phyloP scores from a whole-genome alignment of 2,797 vertebrate species.

The Chelmon rostratus region DNA sequence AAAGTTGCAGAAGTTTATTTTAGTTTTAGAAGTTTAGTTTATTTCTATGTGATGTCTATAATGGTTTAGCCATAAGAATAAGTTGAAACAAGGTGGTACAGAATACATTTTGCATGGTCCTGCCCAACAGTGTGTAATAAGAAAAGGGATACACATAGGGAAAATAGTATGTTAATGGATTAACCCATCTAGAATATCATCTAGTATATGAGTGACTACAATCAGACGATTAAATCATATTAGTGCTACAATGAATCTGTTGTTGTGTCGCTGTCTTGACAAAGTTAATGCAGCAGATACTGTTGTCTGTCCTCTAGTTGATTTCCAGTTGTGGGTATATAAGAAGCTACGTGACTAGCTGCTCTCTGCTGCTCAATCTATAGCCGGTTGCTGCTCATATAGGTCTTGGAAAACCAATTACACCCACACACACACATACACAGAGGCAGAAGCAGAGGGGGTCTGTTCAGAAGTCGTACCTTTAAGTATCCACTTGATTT shows the following conservation, averaged over 20 bases:
- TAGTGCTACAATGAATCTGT: not conserved
- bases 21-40: not conserved
- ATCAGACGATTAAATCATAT: not conserved
- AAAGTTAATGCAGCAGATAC: not conserved
- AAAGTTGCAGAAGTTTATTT: not conserved
- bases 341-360: not conserved
- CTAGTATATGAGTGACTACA: not conserved
- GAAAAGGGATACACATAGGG: not conserved
- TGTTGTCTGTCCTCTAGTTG: constrained; percentile 22
- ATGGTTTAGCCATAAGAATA: not conserved
- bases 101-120: not conserved
- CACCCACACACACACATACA: not conserved
- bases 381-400: constrained; percentile 11
- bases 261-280: not conserved
- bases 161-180: not conserved
- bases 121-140: not conserved
- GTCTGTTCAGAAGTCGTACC: constrained; percentile 11
- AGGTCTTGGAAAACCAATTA: constrained; percentile 12
- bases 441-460: not conserved
- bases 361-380: constrained; percentile 2
- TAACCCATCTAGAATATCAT: not conserved
- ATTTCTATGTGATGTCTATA: not conserved
- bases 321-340: not conserved
- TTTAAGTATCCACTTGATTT: constrained; percentile 18
- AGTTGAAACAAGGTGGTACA: not conserved